Evolutionary conservation across 1,140 invertebrate genomes (phyloP).

Genomic region (Drosophila ironensis): DNA sequence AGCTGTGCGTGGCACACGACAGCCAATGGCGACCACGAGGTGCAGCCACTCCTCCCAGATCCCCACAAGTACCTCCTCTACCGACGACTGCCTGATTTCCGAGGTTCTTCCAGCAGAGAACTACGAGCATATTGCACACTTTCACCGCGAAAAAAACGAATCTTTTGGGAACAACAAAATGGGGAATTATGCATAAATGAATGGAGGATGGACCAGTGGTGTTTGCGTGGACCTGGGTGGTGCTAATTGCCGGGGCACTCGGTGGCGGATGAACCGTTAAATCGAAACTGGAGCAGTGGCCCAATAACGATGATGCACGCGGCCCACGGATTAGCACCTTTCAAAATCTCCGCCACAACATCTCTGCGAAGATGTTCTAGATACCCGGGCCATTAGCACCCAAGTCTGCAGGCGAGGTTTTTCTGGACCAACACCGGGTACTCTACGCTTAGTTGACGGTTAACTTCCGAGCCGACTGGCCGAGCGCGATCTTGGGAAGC

Average conservation of each 20-base stretch:
- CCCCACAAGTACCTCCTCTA: neutral
- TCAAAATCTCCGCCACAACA: constrained; percentile 16
- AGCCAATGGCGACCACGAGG: constrained; percentile 4
- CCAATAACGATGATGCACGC: constrained; percentile 58
- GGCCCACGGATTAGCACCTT: constrained; percentile 68
- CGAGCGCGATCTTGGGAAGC: constrained; percentile 16
- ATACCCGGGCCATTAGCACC: constrained; percentile 66
- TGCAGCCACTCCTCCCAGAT: neutral
- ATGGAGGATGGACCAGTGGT: constrained; percentile 41
- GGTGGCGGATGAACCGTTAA: constrained; percentile 72
- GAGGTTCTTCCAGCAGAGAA: constrained; percentile 6
- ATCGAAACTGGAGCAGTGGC: constrained; percentile 67
- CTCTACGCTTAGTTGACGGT: constrained; percentile 49
- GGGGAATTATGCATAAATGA: constrained; percentile 60
- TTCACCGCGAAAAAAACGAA: constrained; percentile 70
- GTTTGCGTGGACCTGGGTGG: neutral
- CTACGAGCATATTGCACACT: constrained; percentile 62
- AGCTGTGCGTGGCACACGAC: constrained; percentile 59
- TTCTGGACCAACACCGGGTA: constrained; percentile 39
- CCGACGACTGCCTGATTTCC: constrained; percentile 32
- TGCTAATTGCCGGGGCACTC: constrained; percentile 64
- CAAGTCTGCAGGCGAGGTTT: constrained; percentile 41
- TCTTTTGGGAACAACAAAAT: constrained; percentile 46
- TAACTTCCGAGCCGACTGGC: constrained; percentile 45
- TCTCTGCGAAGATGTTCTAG: constrained; percentile 62